Base-by-base conservation (phyloP, 2,888 invertebrate genomes). In the Heteropelma amictum region DNA sequence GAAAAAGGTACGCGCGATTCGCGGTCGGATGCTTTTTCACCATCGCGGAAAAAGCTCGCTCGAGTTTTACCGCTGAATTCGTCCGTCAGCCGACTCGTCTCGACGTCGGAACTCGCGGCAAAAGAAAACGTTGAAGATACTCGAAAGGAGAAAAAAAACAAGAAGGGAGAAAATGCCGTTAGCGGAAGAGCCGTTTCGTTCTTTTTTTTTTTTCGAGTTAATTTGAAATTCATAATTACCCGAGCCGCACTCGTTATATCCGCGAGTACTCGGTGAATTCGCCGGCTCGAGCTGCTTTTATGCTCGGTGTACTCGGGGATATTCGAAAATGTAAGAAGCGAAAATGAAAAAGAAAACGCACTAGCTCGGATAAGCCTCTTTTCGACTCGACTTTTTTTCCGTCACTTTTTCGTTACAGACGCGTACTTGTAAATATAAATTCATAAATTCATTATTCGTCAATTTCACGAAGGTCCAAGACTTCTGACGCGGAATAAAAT, bases 191-290 rank as follows among this genome's bases (percentile, higher is more conserved):
- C 82, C 85, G 86, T 80, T 76, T 86, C 85, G 85, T 88, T n/a
- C n/a, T n/a, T n/a, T n/a, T n/a, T n/a, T n/a, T n/a, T 88, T 88
- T 58, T 88, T 87, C 87, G 85, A 87, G 87, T 88, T 89, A 88
- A 89, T 89, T 89, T 88, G 87, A 88, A 89, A 88, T 88, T 87
- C 84, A 86, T 88, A 88, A 88, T 89, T 89, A 87, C 84, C 84
- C 82, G 71, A 77, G 82, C 81, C 74, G 82, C 79, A 83, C 82
- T 80, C 82, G 82, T 45, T 65, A 17, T 63, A 38, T 63, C 65
- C 49, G 49, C 47, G 53, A 49, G 65, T 67, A 51, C 67, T 58
- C 28, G 17, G 47, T 38, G 56, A 63, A 49, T 40, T 23, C 35
- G 54, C 42, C 61, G 67, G n/a, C n/a, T n/a, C n/a, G n/a, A n/a